Evolutionary conservation across 2,113 vertebrate species (phyloP), one percentile per base, ranked within the genome.

Genomic region (Parus major): DNA sequence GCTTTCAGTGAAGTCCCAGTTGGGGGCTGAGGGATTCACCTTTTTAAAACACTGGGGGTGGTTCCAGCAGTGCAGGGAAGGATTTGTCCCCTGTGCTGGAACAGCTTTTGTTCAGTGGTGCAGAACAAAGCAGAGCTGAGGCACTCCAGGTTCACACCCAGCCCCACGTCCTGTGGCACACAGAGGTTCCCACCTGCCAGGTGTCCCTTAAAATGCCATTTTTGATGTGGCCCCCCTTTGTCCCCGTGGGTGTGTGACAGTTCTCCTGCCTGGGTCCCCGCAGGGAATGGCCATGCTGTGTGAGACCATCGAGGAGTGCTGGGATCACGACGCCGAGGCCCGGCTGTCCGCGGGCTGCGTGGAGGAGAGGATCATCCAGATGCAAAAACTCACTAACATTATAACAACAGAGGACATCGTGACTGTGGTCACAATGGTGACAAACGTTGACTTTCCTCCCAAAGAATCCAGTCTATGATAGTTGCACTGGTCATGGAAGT

Each of bases 381-480:
- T 99, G 99, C 99, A 99, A 96, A 99, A 99, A 98, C 97, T 99
- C 55, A 98, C 98, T 98, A 99, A 98, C 96, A 98, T 99, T 68
- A 99, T 99, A 92, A 98, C 98, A 7, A 99, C 99, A 69, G 99
- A 99, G 98, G 99, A 99, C 98, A 99, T 99, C 82, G 98, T 99
- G 98, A 99, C 99, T 69, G 99, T 99, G 63, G 99, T 99, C 98
- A 99, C 99, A 16, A 99, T 99, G 99, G 99, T 99, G 97, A 99
- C 99, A 97, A 99, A 99, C 46, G 98, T 99, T 98, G 99, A 99
- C 99, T 99, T 99, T 98, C 99, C 99, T 70, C 99, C 99, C 97
- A 99, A 99, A 98, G 99, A 99, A 98, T 99, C 99, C 97, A 99
- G 99, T 97, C 98, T 99, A 99, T 99, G 99, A 99, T 99, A 96